phyloP scores from a whole-genome alignment of 2,888 invertebrate genomes.

The Desoria tigrina region DNA sequence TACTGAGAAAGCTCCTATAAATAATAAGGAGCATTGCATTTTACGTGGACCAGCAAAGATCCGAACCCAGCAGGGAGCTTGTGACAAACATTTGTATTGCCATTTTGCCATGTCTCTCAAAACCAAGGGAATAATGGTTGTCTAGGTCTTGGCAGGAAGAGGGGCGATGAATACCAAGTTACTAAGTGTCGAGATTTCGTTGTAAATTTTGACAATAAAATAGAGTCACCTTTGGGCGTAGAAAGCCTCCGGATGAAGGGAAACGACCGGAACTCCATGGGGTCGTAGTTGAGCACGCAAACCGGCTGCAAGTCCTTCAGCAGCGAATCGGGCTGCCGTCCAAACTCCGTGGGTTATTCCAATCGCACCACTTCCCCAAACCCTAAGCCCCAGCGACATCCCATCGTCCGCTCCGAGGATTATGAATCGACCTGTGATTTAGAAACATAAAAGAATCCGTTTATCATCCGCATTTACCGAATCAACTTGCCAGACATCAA shows the following conservation, averaged over 20 bases:
- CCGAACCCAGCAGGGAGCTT: too few species aligned
- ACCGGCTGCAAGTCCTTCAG: constrained; percentile 49
- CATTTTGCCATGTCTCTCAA: background rate
- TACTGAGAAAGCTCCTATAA: too few species aligned
- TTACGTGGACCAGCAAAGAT: too few species aligned
- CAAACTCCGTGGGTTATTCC: constrained; percentile 50
- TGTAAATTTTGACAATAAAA: constrained; percentile 5
- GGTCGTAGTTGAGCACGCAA: constrained; percentile 57
- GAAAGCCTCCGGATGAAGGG: constrained; percentile 68
- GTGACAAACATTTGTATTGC: background rate
- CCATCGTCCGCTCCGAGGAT: constrained; percentile 65
- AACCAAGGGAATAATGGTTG: too few species aligned
- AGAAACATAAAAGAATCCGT: constrained; percentile 19
- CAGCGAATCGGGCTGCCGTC: constrained; percentile 50
- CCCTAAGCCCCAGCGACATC: constrained; percentile 51
- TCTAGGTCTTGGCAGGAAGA: too few species aligned
- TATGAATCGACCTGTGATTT: constrained; percentile 65
- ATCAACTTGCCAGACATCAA: constrained; percentile 5
- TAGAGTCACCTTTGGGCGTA: constrained; percentile 50
- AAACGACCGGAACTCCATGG: constrained; percentile 71
- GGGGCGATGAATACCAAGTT: constrained; percentile 4
- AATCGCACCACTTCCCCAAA: constrained; percentile 51
- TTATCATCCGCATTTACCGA: constrained; percentile 12
- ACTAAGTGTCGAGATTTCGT: background rate
- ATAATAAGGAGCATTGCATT: too few species aligned